A percentile compares a stretch with the other conserved stretches of the same genome.
Conservation (phyloP, 2,888 invertebrate species). For the Mactromeris polynyma region DNA sequence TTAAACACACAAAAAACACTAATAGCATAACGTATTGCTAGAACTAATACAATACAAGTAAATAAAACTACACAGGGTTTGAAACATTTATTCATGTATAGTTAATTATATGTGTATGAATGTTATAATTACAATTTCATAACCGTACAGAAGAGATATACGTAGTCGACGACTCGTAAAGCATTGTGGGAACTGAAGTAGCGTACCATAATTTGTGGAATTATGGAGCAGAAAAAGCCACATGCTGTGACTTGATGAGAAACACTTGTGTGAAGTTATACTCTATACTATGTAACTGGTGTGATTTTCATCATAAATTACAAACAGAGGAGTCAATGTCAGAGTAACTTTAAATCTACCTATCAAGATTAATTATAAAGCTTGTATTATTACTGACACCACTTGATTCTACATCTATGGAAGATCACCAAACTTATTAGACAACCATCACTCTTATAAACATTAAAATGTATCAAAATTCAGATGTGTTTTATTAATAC, state of each 20-base stretch:
- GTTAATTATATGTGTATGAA: neutral
- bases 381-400: no score
- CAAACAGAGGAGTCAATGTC: neutral
- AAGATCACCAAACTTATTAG: no score
- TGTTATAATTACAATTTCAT: neutral
- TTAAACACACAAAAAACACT: no score
- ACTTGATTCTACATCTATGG: no score
- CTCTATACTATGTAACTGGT: neutral
- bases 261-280: constrained; percentile 18
- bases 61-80: no score
- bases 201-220: neutral
- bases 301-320: neutral
- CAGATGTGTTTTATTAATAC: no score
- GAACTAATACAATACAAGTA: no score
- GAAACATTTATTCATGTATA: no score
- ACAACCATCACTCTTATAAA: no score
- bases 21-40: no score
- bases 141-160: neutral
- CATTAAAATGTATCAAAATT: no score
- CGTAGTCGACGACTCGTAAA: neutral
- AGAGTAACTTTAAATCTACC: neutral
- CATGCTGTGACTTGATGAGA: constrained; percentile 9
- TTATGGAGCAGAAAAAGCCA: constrained; percentile 8
- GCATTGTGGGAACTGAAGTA: constrained; percentile 2
- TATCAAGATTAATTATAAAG: neutral